Conservation (phyloP, 2,113 vertebrate genomes). For the Ammodytes marinus region DNA sequence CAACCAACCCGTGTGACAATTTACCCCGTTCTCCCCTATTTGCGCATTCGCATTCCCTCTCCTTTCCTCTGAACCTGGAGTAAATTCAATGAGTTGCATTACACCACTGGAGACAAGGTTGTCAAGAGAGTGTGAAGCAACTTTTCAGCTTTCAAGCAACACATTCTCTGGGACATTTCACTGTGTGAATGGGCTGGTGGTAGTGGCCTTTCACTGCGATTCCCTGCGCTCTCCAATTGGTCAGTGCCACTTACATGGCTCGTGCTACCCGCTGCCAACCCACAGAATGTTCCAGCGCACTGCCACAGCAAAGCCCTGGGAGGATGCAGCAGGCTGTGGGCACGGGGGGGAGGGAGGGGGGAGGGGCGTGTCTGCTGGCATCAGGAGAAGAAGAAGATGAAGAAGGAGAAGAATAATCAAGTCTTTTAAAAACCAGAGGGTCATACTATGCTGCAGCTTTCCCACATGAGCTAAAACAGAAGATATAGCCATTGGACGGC, state of each 20-base stretch:
- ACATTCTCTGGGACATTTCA: slow-evolving; percentile 50
- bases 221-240: slow-evolving; percentile 62
- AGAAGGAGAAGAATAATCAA: too few species aligned
- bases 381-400: slow-evolving; percentile 24
- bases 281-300: slow-evolving; percentile 64
- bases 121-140: slow-evolving; percentile 29
- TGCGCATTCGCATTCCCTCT: too few species aligned
- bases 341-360: slow-evolving; percentile 35
- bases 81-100: too few species aligned
- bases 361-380: slow-evolving; percentile 44
- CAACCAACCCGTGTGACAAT: too few species aligned
- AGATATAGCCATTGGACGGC: slow-evolving; percentile 42
- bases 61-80: too few species aligned
- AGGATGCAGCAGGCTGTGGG: slow-evolving; percentile 60
- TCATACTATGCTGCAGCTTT: slow-evolving; percentile 43
- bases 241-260: slow-evolving; percentile 66
- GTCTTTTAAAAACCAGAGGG: slow-evolving; percentile 41
- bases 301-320: slow-evolving; percentile 71
- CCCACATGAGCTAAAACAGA: slow-evolving; percentile 32
- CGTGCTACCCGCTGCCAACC: slow-evolving; percentile 15
- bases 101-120: neutral
- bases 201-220: slow-evolving; percentile 13
- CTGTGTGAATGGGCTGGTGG: slow-evolving; percentile 46
- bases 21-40: too few species aligned
- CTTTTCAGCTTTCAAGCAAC: slow-evolving; percentile 27